phyloP scores from a whole-genome alignment of 2,888 invertebrate genomes.

The Spicauda simplicius region DNA sequence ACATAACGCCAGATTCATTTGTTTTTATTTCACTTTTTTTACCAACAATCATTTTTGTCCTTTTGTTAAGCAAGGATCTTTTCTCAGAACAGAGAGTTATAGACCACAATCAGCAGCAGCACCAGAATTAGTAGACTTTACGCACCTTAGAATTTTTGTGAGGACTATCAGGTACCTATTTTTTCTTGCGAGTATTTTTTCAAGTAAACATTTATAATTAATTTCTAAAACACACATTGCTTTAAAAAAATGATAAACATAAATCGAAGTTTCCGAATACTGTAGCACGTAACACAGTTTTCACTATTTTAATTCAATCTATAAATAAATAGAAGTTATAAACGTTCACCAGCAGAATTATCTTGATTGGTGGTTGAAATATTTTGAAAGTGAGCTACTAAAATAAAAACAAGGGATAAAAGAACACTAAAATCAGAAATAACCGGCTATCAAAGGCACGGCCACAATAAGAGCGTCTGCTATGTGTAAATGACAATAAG shows the following conservation, averaged over 20 bases:
- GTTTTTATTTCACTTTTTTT: no score
- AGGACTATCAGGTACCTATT: no score
- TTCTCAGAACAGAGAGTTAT: no score
- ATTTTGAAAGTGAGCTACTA: slow-evolving; percentile 10
- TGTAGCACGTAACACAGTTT: neutral
- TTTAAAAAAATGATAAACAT: neutral
- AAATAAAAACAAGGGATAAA: slow-evolving; percentile 26
- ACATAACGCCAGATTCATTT: no score
- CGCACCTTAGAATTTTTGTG: no score
- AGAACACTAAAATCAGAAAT: slow-evolving; percentile 24
- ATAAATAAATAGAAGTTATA: slow-evolving; percentile 2
- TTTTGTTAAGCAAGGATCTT: no score
- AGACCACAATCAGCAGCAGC: no score
- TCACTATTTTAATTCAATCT: neutral
- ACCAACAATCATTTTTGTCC: no score
- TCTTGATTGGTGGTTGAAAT: slow-evolving; percentile 2
- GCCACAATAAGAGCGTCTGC: slow-evolving; percentile 40
- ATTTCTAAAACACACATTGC: no score
- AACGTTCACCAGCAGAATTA: neutral
- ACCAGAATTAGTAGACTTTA: no score
- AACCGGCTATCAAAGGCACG: slow-evolving; percentile 23
- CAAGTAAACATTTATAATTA: no score
- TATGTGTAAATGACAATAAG: slow-evolving; percentile 43
- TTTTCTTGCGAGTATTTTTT: no score
- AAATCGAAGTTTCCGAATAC: neutral